These are phyloP conservation scores for Calliphora vomitoria DNA, from an alignment of 2,888 invertebrate genomes.

Conservation along the genomic window DNA sequence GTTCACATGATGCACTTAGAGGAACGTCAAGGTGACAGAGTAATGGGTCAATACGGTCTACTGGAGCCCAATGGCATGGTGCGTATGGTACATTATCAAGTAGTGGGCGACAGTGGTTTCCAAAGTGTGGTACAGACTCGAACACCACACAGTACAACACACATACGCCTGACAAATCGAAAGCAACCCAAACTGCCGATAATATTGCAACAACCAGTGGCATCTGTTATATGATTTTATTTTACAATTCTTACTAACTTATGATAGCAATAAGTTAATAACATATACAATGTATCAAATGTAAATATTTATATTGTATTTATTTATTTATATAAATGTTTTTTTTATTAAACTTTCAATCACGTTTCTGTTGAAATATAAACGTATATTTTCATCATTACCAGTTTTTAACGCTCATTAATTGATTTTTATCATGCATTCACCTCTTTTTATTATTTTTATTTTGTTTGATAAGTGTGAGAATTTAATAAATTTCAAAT, in stretches of 20 bases:
- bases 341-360: background rate
- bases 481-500: constrained; percentile 42
- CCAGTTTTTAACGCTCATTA: background rate
- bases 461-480: constrained; percentile 57
- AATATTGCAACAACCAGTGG: constrained; percentile 79
- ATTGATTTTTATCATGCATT: constrained; percentile 45
- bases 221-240: constrained; percentile 77
- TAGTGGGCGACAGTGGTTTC: constrained; percentile 79
- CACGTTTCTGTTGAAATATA: constrained; percentile 32
- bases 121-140: constrained; percentile 80
- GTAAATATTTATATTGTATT: background rate
- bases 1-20: constrained; percentile 82
- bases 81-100: constrained; percentile 81
- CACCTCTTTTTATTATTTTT: constrained; percentile 2
- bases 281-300: constrained; percentile 10
- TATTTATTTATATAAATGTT: background rate
- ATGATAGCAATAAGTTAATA: background rate
- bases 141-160: constrained; percentile 80
- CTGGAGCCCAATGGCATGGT: constrained; percentile 82
- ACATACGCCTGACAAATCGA: constrained; percentile 77
- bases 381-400: background rate
- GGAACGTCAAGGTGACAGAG: constrained; percentile 79
- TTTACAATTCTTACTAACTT: background rate
- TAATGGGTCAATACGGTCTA: constrained; percentile 80
- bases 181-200: constrained; percentile 78